phyloP scores from a whole-genome alignment of 2,113 vertebrate genomes.

The Chascanopsetta lugubris region DNA sequence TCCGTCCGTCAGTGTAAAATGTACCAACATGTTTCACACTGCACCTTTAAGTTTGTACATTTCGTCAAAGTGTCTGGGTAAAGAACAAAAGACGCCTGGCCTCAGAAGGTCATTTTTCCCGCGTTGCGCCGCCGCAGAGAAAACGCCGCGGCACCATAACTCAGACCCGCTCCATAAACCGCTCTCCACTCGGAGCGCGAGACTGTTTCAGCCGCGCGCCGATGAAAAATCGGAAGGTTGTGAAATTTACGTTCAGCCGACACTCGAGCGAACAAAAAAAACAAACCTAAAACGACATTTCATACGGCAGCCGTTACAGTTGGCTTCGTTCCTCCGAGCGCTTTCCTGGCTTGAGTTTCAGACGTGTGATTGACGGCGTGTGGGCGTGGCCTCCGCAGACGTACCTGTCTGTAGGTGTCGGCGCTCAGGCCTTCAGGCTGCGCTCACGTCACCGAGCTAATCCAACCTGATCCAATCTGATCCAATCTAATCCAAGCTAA shows the following conservation, averaged over 20 bases:
- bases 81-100: slow-evolving; percentile 53
- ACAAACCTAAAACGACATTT: slow-evolving; percentile 22
- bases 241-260: slow-evolving; percentile 51
- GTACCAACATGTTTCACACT: no score
- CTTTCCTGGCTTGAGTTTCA: slow-evolving; percentile 45
- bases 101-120: slow-evolving; percentile 61
- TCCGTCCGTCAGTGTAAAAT: no score
- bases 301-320: slow-evolving; percentile 34
- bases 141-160: slow-evolving; percentile 53
- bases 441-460: no score
- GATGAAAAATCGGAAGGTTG: slow-evolving; percentile 49
- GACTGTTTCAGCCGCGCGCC: slow-evolving; percentile 45
- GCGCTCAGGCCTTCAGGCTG: no score
- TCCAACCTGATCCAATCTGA: no score
- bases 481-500: no score
- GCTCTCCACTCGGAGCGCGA: slow-evolving; percentile 35
- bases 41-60: no score
- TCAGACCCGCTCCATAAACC: slow-evolving; percentile 62
- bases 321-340: slow-evolving; percentile 28
- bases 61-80: no score
- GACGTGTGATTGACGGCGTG: slow-evolving; percentile 40
- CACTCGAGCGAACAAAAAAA: slow-evolving; percentile 31
- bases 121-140: slow-evolving; percentile 37
- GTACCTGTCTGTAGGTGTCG: slow-evolving; percentile 39
- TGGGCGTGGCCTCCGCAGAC: slow-evolving; percentile 27